phyloP scores from a whole-genome alignment of 2,888 invertebrate species.

The Ophraella communa region DNA sequence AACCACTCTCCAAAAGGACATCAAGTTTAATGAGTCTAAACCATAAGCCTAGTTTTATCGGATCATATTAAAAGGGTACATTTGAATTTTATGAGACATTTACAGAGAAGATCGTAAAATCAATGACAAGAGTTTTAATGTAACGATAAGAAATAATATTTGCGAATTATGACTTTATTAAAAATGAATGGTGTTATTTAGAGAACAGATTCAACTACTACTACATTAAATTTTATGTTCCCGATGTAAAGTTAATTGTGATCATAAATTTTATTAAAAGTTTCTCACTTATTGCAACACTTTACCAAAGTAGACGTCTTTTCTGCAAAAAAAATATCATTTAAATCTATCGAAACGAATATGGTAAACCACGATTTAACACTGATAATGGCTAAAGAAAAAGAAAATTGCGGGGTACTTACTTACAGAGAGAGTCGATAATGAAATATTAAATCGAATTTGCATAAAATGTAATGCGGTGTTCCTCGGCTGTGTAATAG shows the following conservation, averaged over 20 bases:
- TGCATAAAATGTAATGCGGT: constrained; percentile 12
- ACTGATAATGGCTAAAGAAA: too few species aligned
- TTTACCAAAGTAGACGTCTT: too few species aligned
- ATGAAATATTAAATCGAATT: constrained; percentile 16
- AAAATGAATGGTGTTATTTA: too few species aligned
- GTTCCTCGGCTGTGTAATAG: constrained; percentile 15
- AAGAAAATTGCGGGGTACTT: neutral
- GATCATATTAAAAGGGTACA: neutral
- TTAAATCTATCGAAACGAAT: too few species aligned
- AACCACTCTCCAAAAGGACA: neutral
- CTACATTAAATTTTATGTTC: too few species aligned
- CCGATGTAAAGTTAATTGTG: too few species aligned
- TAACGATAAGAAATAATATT: neutral
- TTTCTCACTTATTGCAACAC: too few species aligned
- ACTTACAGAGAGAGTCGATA: constrained; percentile 4
- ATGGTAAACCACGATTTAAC: too few species aligned
- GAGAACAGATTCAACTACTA: too few species aligned
- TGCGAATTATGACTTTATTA: too few species aligned
- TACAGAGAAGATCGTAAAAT: neutral
- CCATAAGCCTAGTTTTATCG: neutral
- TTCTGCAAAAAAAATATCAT: too few species aligned
- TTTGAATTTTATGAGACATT: neutral
- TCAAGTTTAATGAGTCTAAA: neutral
- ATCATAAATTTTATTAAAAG: too few species aligned
- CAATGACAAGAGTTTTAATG: neutral